A percentile compares a stretch with the other conserved stretches of the same genome.
Conservation (phyloP, 2,888 invertebrate genomes). For the Drosophila fungiperda region DNA sequence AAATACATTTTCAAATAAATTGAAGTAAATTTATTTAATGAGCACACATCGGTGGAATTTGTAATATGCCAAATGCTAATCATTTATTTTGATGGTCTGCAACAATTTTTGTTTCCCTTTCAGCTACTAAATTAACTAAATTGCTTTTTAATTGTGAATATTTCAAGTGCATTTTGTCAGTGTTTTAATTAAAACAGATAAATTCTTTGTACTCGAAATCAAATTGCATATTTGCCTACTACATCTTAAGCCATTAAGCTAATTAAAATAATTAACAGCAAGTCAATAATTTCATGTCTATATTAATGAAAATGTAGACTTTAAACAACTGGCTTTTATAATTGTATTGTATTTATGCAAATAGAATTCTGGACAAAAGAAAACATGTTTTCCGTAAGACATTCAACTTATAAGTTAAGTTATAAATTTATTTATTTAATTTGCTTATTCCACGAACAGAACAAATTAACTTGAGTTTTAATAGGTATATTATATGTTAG, state of each 20-base stretch:
- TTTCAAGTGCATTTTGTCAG: conserved; percentile 43
- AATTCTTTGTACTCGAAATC: background rate
- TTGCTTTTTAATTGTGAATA: conserved; percentile 71
- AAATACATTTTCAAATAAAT: conserved; percentile 82
- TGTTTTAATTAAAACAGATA: conserved; percentile 61
- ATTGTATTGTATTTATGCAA: background rate
- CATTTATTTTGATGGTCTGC: conserved; percentile 30
- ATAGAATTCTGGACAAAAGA: background rate
- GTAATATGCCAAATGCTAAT: conserved; percentile 60
- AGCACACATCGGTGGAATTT: conserved; percentile 60
- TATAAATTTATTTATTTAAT: background rate
- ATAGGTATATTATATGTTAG: background rate
- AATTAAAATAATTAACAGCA: conserved; percentile 20
- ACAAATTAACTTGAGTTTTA: background rate
- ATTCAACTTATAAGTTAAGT: background rate
- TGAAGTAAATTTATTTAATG: conserved; percentile 79
- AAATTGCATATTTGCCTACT: background rate
- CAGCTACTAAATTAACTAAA: conserved; percentile 61
- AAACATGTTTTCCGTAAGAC: background rate
- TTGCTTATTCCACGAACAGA: background rate
- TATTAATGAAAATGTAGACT: background rate
- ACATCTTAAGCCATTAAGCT: conserved; percentile 12
- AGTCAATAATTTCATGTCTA: background rate
- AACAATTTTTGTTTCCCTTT: conserved; percentile 26
- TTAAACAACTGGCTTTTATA: background rate